phyloP scores from a whole-genome alignment of 2,888 invertebrate genomes.

The Eugnorisma glareosa region DNA sequence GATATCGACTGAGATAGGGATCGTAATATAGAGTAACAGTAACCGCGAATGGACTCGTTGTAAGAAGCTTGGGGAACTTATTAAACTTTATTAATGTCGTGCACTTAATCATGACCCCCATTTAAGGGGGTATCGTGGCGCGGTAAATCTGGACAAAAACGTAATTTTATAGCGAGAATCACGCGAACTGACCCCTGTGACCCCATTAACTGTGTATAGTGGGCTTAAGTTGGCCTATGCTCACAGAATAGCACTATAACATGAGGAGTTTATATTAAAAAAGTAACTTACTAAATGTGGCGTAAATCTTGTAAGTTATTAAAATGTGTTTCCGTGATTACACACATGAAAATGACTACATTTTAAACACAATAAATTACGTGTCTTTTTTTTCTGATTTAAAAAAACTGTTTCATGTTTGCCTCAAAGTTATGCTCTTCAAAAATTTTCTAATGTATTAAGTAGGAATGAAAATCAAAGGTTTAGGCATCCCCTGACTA shows the following conservation, averaged over 20 bases:
- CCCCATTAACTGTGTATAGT: slow-evolving; percentile 76
- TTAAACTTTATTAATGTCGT: slow-evolving; percentile 85
- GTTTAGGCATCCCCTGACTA: neutral
- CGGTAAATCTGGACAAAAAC: slow-evolving; percentile 86
- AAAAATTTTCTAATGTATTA: slow-evolving; percentile 16
- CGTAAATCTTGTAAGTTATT: slow-evolving; percentile 34
- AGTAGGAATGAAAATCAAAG: neutral
- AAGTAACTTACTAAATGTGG: slow-evolving; percentile 23
- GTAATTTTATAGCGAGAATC: slow-evolving; percentile 85
- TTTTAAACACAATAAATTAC: slow-evolving; percentile 32
- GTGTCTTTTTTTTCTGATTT: neutral
- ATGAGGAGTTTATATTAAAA: slow-evolving; percentile 62
- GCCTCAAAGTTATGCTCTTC: neutral
- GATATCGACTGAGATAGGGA: slow-evolving; percentile 78
- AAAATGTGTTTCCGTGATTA: slow-evolving; percentile 30
- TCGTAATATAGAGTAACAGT: slow-evolving; percentile 75
- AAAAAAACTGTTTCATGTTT: neutral
- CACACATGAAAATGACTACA: neutral
- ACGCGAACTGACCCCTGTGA: slow-evolving; percentile 86
- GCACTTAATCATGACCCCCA: slow-evolving; percentile 85
- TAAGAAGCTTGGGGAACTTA: slow-evolving; percentile 76
- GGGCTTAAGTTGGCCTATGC: slow-evolving; percentile 42
- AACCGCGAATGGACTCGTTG: slow-evolving; percentile 70
- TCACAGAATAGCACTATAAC: slow-evolving; percentile 49
- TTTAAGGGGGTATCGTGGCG: slow-evolving; percentile 79